Conservation (phyloP, 2,797 vertebrate species). For the Dallia pectoralis region DNA sequence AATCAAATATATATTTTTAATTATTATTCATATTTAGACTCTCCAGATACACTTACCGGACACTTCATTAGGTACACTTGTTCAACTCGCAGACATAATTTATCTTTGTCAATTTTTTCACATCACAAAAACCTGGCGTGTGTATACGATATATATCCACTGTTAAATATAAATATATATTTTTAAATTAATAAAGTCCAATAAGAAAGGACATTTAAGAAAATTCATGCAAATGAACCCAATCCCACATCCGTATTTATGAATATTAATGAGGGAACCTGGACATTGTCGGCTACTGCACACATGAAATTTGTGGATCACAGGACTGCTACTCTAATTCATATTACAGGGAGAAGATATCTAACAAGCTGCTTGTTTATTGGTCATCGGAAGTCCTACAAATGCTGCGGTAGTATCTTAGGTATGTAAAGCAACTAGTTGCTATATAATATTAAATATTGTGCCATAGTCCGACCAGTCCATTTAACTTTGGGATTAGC, state of each 20-base stretch:
- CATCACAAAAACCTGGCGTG: background rate
- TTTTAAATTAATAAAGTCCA: background rate
- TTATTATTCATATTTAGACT: background rate
- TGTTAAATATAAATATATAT: background rate
- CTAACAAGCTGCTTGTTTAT: background rate
- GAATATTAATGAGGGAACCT: background rate
- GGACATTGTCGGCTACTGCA: background rate
- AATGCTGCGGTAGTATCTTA: background rate
- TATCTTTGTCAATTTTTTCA: too few species aligned
- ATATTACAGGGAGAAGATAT: background rate
- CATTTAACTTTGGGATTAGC: background rate
- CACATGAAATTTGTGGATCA: background rate
- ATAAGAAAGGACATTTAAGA: background rate
- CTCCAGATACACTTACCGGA: too few species aligned
- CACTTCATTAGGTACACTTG: too few species aligned
- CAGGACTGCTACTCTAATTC: background rate
- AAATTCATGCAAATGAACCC: too few species aligned
- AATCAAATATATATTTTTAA: slow-evolving; percentile 2
- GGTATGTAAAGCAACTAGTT: background rate
- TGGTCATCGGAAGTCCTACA: background rate
- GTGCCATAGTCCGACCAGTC: background rate
- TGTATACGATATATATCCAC: too few species aligned
- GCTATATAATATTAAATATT: background rate
- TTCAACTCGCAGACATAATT: too few species aligned
- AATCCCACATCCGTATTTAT: background rate